phyloP scores from a whole-genome alignment of 1,140 invertebrate species.

The Meloidogyne exigua region DNA sequence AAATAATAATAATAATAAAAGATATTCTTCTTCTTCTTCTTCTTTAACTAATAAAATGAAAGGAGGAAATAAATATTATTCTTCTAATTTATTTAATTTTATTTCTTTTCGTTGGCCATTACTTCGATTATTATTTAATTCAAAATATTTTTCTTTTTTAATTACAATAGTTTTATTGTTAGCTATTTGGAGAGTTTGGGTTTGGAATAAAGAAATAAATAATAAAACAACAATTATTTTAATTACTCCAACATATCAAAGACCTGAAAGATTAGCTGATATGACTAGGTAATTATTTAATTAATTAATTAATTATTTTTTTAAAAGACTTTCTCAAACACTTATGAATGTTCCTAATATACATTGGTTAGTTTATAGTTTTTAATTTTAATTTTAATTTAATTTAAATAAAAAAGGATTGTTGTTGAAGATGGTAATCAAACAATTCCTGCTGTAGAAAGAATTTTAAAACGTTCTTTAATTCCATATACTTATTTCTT shows the following conservation, averaged over 20 bases:
- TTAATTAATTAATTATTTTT: slow-evolving; percentile 7
- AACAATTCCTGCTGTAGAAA: slow-evolving; percentile 40
- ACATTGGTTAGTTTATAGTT: slow-evolving; percentile 18
- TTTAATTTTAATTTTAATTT: neutral
- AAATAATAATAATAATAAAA: too few species aligned
- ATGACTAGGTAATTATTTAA: slow-evolving; percentile 37
- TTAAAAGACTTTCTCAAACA: slow-evolving; percentile 50
- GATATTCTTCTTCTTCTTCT: too few species aligned
- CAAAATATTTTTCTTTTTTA: slow-evolving; percentile 31
- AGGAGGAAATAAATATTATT: too few species aligned
- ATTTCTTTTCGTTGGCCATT: neutral
- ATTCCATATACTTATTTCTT: slow-evolving; percentile 50
- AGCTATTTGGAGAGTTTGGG: slow-evolving; percentile 37
- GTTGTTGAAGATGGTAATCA: slow-evolving; percentile 48
- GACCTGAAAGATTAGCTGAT: slow-evolving; percentile 43
- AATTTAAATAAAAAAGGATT: slow-evolving; percentile 24
- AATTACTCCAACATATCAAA: slow-evolving; percentile 44
- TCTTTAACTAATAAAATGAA: too few species aligned
- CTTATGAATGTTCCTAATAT: slow-evolving; percentile 44
- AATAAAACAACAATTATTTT: slow-evolving; percentile 44
- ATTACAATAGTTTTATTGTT: slow-evolving; percentile 34
- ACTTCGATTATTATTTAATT: neutral
- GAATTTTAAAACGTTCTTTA: slow-evolving; percentile 39
- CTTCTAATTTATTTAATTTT: too few species aligned
- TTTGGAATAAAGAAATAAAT: slow-evolving; percentile 28